These are phyloP conservation scores for Ylistrum balloti DNA, from an alignment of 1,140 invertebrate genomes.

Conservation along the genomic window DNA sequence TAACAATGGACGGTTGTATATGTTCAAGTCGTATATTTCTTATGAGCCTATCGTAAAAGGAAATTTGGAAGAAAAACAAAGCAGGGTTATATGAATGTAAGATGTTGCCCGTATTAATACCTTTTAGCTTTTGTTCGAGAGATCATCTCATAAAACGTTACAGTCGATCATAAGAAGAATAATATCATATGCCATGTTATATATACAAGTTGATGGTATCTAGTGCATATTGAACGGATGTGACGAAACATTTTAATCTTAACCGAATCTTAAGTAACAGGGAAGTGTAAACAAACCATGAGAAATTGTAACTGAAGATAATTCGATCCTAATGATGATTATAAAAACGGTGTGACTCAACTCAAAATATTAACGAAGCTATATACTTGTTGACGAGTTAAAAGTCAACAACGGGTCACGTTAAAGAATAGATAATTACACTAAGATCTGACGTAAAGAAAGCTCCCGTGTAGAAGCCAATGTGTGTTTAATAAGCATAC, in stretches of 20 bases:
- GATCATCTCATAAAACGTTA: neutral
- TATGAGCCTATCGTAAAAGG: constrained; percentile 27
- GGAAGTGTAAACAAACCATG: no score
- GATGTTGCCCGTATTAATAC: neutral
- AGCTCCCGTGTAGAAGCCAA: neutral
- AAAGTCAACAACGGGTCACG: neutral
- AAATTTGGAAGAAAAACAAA: constrained; percentile 40
- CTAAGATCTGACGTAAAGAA: neutral
- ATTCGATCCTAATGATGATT: neutral
- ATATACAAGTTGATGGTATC: neutral
- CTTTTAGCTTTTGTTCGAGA: neutral
- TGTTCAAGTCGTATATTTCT: neutral
- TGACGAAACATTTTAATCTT: no score
- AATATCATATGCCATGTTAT: neutral
- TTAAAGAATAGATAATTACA: neutral
- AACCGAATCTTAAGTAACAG: no score
- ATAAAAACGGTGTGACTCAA: neutral
- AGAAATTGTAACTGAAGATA: neutral
- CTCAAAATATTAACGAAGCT: no score
- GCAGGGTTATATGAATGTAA: neutral
- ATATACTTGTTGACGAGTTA: neutral
- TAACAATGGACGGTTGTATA: neutral
- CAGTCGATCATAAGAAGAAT: neutral
- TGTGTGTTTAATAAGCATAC: neutral
- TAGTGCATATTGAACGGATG: no score